A percentile compares a stretch with the other conserved stretches of the same genome.
phyloP scores from a whole-genome alignment of 2,888 invertebrate species.

The Alloscopus bannaensis region DNA sequence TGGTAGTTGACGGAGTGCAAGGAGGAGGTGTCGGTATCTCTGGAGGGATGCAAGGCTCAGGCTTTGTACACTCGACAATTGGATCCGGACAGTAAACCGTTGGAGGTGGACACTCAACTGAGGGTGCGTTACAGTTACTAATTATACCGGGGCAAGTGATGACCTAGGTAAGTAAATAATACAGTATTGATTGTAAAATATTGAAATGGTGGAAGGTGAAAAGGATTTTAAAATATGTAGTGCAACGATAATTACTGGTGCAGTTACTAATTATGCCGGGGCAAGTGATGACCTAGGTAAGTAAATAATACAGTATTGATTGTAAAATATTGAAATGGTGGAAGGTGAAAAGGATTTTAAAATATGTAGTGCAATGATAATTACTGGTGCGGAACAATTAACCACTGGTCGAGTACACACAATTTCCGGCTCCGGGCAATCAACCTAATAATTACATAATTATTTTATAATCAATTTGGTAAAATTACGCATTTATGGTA shows the following conservation, averaged over 20 bases:
- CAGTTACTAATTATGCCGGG: not conserved
- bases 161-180: constrained; percentile 21
- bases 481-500: not conserved
- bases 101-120: constrained; percentile 45
- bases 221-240: not conserved
- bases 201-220: too few species aligned
- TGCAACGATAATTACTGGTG: not conserved
- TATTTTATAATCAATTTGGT: too few species aligned
- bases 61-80: constrained; percentile 35
- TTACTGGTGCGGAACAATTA: constrained; percentile 37
- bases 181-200: not conserved
- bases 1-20: constrained; percentile 35
- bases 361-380: too few species aligned
- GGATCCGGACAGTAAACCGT: constrained; percentile 39
- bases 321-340: too few species aligned
- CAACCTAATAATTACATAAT: too few species aligned
- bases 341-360: too few species aligned
- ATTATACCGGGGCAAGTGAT: constrained; percentile 53
- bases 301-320: not conserved
- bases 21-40: constrained; percentile 7
- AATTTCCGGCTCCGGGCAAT: constrained; percentile 51
- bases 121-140: constrained; percentile 31
- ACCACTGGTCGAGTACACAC: constrained; percentile 36
- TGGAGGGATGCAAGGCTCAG: constrained; percentile 46
- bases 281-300: not conserved